A percentile compares a stretch with the other conserved stretches of the same genome.
Conservation (phyloP, 2,888 invertebrate species). For the Meloe dianella region DNA sequence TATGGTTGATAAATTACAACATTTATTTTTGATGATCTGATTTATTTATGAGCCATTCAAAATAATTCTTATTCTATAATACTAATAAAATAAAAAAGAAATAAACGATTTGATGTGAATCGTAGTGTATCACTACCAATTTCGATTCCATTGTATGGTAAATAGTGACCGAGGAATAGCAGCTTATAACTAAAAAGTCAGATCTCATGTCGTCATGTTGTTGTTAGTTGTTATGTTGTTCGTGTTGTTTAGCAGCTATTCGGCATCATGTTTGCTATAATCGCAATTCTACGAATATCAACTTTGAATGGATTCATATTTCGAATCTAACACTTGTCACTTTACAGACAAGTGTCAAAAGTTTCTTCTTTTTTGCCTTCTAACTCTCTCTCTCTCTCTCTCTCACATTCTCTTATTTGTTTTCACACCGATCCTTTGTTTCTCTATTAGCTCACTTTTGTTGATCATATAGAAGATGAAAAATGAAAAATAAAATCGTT, state of each 20-base stretch:
- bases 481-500: background rate
- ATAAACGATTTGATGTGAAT: slow-evolving; percentile 52
- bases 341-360: slow-evolving; percentile 31
- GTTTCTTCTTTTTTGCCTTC: slow-evolving; percentile 6
- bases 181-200: slow-evolving; percentile 31
- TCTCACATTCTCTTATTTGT: slow-evolving; percentile 8
- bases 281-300: slow-evolving; percentile 31
- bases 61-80: slow-evolving; percentile 53
- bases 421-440: slow-evolving; percentile 31
- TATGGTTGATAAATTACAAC: background rate
- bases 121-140: slow-evolving; percentile 43
- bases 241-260: slow-evolving; percentile 30
- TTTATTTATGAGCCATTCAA: slow-evolving; percentile 53
- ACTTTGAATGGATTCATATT: slow-evolving; percentile 28
- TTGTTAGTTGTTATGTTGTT: slow-evolving; percentile 33
- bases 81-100: slow-evolving; percentile 17
- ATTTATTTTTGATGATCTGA: slow-evolving; percentile 37
- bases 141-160: slow-evolving; percentile 47
- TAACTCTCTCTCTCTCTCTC: no score
- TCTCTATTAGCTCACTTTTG: slow-evolving; percentile 11
- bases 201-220: slow-evolving; percentile 34
- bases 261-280: slow-evolving; percentile 27
- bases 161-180: slow-evolving; percentile 23
- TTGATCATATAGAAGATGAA: background rate
- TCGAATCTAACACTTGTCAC: slow-evolving; percentile 25